Evolutionary conservation across 2,888 invertebrate genomes (phyloP).

Genomic region (Prostheceraeus crozeri): DNA sequence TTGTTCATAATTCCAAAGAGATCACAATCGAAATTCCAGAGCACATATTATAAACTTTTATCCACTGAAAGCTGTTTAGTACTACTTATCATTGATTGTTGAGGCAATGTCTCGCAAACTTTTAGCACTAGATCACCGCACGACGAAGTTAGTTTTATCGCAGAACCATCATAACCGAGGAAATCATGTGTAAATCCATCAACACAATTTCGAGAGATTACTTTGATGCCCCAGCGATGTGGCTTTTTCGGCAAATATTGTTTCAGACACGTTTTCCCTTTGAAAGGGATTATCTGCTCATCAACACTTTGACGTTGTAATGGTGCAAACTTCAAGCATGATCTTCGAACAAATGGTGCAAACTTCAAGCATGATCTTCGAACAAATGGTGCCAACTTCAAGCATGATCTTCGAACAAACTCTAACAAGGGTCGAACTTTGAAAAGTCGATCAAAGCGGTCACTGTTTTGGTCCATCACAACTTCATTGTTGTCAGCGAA

Average conservation of each 20-base stretch:
- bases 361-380: too few species aligned
- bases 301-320: constrained; percentile 36
- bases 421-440: constrained; percentile 40
- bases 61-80: too few species aligned
- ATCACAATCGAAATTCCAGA: too few species aligned
- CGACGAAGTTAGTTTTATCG: background rate
- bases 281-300: constrained; percentile 40
- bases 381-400: constrained; percentile 27
- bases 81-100: too few species aligned
- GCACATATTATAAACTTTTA: too few species aligned
- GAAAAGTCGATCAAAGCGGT: constrained; percentile 28
- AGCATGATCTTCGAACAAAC: constrained; percentile 32
- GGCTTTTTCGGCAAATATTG: constrained; percentile 40
- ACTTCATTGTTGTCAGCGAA: constrained; percentile 39
- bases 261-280: constrained; percentile 34
- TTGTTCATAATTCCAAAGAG: too few species aligned
- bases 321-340: too few species aligned
- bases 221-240: constrained; percentile 39
- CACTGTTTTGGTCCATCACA: background rate
- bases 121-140: too few species aligned
- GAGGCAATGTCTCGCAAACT: too few species aligned
- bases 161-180: constrained; percentile 31
- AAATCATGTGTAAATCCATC: constrained; percentile 38
- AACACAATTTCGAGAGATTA: constrained; percentile 26
- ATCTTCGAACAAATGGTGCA: too few species aligned